Evolutionary conservation across 2,113 vertebrate species (phyloP), one percentile per base, ranked within the genome.

Genomic region (Chunga burmeisteri): DNA sequence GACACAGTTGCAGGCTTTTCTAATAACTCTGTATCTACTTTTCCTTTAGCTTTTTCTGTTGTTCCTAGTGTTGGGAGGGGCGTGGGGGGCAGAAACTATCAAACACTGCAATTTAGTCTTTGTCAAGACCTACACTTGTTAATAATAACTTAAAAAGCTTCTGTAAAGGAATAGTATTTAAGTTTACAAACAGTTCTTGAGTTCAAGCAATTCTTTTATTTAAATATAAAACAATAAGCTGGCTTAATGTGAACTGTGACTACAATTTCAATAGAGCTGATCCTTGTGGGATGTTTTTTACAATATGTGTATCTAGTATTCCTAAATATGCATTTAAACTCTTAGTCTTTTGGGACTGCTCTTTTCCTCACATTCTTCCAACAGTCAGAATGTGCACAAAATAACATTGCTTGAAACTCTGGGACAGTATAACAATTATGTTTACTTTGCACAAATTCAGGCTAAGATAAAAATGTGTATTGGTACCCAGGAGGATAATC

Each of bases 191-290:
- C 47, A 93, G 22, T 65, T 95, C 52, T 77, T 85, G 63, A 92
- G 34, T 92, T 97, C 38, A 94, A 92, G 52, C 88, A 95, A 96
- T 95, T 97, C 61, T 36, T 71, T 96, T 91, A 96, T 82, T 93
- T 95, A 88, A 96, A 79, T 61, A 79, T 61, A 93, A 93, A 94
- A 92, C 53, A 97, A 63, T 94, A 91, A 81, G 42, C 23, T 88
- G 72, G 8, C 42, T 96, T 96, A 96, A 86, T 88, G 86, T 82
- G 38, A 91, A 49, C 27, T 88, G 72, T 96, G 90, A 86, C 95
- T 96, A 68, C 93, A 96, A 96, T 98, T 96, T 92, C 96, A 93
- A 88, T 90, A 50, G 36, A 50, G 22, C 22, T 70, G 53, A 42
- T 77, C 22, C 86, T 72, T 71, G 47, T 72, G 90, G 53, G 53